Evolutionary conservation across 1,140 invertebrate genomes (phyloP).

Genomic region (Zaprionus taronus): DNA sequence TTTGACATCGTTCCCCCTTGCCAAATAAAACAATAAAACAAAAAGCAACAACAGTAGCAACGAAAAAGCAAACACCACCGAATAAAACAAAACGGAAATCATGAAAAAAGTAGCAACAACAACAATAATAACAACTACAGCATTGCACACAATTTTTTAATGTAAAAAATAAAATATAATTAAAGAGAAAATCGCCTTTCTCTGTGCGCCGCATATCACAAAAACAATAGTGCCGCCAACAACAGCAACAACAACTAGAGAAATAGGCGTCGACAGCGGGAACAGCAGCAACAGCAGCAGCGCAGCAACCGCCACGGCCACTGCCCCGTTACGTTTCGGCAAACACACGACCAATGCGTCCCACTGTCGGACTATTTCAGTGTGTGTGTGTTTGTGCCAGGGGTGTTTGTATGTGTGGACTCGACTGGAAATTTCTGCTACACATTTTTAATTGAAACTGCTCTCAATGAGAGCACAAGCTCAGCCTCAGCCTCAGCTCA

Average conservation of each 20-base stretch:
- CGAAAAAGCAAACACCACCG: conserved; percentile 26
- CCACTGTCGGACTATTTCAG: conserved; percentile 43
- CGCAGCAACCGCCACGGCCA: conserved; percentile 69
- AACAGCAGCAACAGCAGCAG: conserved; percentile 23
- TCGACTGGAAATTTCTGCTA: conserved; percentile 79
- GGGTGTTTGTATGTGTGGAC: conserved; percentile 53
- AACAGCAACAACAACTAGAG: conserved; percentile 51
- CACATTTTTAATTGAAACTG: conserved; percentile 73
- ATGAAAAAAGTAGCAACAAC: conserved; percentile 53
- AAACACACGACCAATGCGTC: conserved; percentile 66
- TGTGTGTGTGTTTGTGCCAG: conserved; percentile 25
- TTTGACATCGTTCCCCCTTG: conserved; percentile 67
- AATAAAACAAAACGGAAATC: conserved; percentile 68
- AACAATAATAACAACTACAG: conserved; percentile 41
- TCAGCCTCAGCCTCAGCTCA: not conserved
- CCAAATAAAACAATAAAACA: conserved; percentile 40
- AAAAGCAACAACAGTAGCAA: conserved; percentile 25
- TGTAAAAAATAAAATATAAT: conserved; percentile 83
- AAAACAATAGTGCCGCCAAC: conserved; percentile 76
- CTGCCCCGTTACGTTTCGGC: conserved; percentile 81
- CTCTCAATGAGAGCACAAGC: conserved; percentile 41
- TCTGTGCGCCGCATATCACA: conserved; percentile 75
- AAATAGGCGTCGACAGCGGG: conserved; percentile 47
- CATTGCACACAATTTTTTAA: conserved; percentile 63
- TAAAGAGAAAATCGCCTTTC: conserved; percentile 82